Evolutionary conservation across 1,140 invertebrate genomes (phyloP).

Genomic region (Drosophila varians): DNA sequence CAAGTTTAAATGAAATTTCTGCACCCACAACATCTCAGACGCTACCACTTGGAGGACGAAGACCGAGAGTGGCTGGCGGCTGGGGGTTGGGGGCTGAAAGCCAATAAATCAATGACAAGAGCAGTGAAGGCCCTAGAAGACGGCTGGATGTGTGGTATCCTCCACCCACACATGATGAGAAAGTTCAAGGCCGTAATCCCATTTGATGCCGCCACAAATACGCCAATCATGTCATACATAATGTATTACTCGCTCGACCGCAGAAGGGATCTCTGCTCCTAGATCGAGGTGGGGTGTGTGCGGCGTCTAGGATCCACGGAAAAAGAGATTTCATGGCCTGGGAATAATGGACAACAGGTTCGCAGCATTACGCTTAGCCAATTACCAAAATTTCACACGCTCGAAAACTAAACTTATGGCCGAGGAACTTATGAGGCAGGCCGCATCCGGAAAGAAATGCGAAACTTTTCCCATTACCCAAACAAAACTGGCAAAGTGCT

Average conservation of each 20-base stretch:
- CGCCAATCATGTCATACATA: conserved; percentile 77
- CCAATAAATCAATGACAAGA: conserved; percentile 78
- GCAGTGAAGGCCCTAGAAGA: conserved; percentile 29
- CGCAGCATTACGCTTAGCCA: conserved; percentile 27
- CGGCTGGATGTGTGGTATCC: conserved; percentile 8
- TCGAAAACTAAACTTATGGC: conserved; percentile 44
- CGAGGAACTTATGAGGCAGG: conserved; percentile 24
- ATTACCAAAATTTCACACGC: conserved; percentile 63
- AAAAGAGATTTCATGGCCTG: conserved; percentile 50
- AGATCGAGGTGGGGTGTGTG: neutral
- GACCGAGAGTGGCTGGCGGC: neutral
- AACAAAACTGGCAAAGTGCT: conserved; percentile 44
- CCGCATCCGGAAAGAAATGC: conserved; percentile 22
- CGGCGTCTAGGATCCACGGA: neutral
- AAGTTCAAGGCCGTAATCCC: conserved; percentile 77
- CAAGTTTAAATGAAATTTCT: conserved; percentile 72
- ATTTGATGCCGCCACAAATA: conserved; percentile 75
- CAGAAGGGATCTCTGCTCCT: neutral
- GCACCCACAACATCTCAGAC: conserved; percentile 14
- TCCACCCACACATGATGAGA: conserved; percentile 25
- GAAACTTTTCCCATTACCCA: conserved; percentile 75
- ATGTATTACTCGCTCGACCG: conserved; percentile 46
- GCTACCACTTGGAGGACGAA: conserved; percentile 14
- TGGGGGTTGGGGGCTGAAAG: conserved; percentile 28
- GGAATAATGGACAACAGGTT: conserved; percentile 56